phyloP scores from a whole-genome alignment of 1,140 invertebrate genomes.

The Armadillidium nasatum region DNA sequence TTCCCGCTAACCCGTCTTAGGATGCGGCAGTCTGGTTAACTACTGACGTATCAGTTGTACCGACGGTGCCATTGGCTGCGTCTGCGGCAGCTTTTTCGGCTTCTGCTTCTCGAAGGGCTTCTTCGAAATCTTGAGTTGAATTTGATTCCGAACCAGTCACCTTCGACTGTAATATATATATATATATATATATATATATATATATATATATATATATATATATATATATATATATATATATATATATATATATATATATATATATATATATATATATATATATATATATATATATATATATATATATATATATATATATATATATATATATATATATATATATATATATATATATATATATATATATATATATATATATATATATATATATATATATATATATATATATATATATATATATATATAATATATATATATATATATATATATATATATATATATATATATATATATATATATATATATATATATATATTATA shows the following conservation, averaged over 20 bases:
- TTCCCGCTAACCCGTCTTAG: not conserved
- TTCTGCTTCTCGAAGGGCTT: slow-evolving; percentile 44
- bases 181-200: too few species aligned
- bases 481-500: not conserved
- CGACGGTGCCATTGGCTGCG: slow-evolving; percentile 17
- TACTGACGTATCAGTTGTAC: not conserved
- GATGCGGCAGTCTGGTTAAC: not conserved
- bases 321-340: slow-evolving; percentile 9
- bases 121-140: slow-evolving; percentile 45
- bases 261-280: slow-evolving; percentile 12
- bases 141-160: slow-evolving; percentile 40
- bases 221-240: slow-evolving; percentile 12
- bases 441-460: slow-evolving; percentile 21
- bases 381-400: not conserved
- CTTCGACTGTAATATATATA: slow-evolving; percentile 19
- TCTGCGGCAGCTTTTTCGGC: slow-evolving; percentile 42
- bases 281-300: slow-evolving; percentile 1
- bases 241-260: slow-evolving; percentile 21
- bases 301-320: slow-evolving; percentile 14
- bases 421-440: not conserved
- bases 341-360: slow-evolving; percentile 9
- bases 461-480: slow-evolving; percentile 14
- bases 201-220: too few species aligned
- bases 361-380: slow-evolving; percentile 17
- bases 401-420: slow-evolving; percentile 21